A percentile compares a stretch with the other conserved stretches of the same genome.
Evolutionary conservation across 2,797 vertebrate genomes (phyloP).

Genomic region (Falco rusticolus): DNA sequence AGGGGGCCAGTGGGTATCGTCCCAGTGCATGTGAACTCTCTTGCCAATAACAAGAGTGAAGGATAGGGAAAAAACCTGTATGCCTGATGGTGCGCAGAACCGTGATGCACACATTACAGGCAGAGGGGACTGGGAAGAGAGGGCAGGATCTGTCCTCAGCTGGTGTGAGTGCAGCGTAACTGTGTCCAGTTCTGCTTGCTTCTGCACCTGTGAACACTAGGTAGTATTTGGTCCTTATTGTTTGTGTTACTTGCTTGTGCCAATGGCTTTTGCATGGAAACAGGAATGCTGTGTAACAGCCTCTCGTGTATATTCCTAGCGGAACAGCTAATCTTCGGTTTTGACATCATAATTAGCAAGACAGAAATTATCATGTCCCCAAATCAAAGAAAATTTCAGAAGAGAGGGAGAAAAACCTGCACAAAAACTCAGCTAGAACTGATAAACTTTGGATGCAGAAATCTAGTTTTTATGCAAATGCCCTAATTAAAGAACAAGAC

Average conservation of each 20-base stretch:
- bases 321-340: not conserved
- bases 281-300: not conserved
- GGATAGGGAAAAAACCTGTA: no score
- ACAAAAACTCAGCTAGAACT: not conserved
- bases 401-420: not conserved
- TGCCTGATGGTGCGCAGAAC: rapidly evolving
- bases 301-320: not conserved
- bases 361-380: not conserved
- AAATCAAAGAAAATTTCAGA: not conserved
- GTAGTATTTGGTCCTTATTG: not conserved
- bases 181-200: not conserved
- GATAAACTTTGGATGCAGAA: not conserved
- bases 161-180: not conserved
- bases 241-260: not conserved
- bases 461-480: not conserved
- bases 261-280: not conserved
- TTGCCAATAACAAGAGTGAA: rapidly evolving
- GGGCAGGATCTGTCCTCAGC: no score
- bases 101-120: rapidly evolving
- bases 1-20: not conserved
- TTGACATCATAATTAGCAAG: not conserved
- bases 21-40: not conserved
- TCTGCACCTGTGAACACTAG: rapidly evolving
- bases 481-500: not conserved
- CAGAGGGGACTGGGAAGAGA: not conserved